Percentiles rank a stretch among this genome's conserved stretches.
Conservation (phyloP, 2,888 invertebrate genomes). For the Zygothrica quintamaculata region DNA sequence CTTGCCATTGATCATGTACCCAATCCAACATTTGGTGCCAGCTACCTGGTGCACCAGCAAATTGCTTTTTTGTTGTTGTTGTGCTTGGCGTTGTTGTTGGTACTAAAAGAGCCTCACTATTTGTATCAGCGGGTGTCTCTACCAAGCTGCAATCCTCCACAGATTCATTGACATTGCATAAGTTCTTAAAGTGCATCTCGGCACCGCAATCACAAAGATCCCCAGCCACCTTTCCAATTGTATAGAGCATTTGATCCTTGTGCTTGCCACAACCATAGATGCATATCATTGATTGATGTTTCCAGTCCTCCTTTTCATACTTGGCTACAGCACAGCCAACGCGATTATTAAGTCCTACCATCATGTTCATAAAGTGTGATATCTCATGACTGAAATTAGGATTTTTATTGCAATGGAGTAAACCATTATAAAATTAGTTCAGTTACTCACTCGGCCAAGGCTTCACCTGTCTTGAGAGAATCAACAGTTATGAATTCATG, state of each 20-base stretch:
- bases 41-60: too few relatives aligned
- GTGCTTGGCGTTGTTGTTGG: too few relatives aligned
- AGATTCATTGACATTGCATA: not conserved
- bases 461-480: not conserved
- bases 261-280: not conserved
- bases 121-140: too few relatives aligned
- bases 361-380: constrained; percentile 12
- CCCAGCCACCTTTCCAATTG: not conserved
- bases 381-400: constrained; percentile 14
- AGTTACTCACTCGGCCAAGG: not conserved
- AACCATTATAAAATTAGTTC: too few relatives aligned
- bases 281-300: not conserved
- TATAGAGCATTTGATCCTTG: not conserved
- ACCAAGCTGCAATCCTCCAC: not conserved
- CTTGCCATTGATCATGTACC: too few relatives aligned
- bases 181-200: not conserved
- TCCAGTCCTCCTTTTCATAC: not conserved
- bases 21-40: too few relatives aligned
- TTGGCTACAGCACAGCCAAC: constrained; percentile 13
- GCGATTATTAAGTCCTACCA: not conserved
- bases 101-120: too few relatives aligned
- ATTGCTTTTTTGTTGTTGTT: too few relatives aligned
- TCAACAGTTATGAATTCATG: not conserved
- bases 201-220: not conserved
- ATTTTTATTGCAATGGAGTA: too few relatives aligned